These are phyloP conservation scores for Torymus texanus DNA, from an alignment of 2,888 invertebrate species.

Conservation along the genomic window DNA sequence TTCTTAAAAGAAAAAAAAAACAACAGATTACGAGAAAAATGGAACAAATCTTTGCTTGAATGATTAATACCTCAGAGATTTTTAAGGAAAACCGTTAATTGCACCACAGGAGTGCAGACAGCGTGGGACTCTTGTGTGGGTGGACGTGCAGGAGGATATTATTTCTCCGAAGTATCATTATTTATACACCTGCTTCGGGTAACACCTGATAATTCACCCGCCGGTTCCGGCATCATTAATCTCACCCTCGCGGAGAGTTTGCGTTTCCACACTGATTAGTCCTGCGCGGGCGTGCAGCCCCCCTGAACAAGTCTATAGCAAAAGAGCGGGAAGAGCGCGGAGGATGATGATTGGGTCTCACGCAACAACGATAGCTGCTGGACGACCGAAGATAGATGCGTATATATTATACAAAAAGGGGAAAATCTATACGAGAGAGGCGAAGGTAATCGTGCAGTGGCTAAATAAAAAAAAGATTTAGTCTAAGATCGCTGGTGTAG, in stretches of 20 bases:
- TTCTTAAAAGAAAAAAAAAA: too few relatives aligned
- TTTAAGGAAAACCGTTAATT: too few relatives aligned
- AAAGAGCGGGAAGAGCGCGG: neutral
- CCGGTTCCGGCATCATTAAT: constrained; percentile 51
- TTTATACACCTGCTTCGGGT: constrained; percentile 27
- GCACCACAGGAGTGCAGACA: too few relatives aligned
- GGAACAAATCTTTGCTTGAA: too few relatives aligned
- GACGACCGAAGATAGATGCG: neutral
- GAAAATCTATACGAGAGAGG: neutral
- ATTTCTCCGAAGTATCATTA: constrained; percentile 46
- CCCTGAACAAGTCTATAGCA: too few relatives aligned
- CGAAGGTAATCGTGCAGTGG: constrained; percentile 15
- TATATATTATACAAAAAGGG: neutral
- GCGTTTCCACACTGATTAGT: constrained; percentile 51
- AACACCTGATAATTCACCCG: constrained; percentile 53
- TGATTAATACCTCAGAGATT: too few relatives aligned
- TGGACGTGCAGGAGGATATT: constrained; percentile 4
- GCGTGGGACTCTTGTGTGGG: too few relatives aligned
- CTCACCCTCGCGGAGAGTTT: constrained; percentile 29
- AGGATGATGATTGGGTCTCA: constrained; percentile 50
- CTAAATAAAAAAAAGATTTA: constrained; percentile 26
- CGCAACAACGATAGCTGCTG: constrained; percentile 18
- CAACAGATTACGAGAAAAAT: too few relatives aligned
- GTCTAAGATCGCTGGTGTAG: neutral
- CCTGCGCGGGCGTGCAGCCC: neutral